Base-by-base conservation (phyloP, 2,888 invertebrate species). In the Litoditis marina region DNA sequence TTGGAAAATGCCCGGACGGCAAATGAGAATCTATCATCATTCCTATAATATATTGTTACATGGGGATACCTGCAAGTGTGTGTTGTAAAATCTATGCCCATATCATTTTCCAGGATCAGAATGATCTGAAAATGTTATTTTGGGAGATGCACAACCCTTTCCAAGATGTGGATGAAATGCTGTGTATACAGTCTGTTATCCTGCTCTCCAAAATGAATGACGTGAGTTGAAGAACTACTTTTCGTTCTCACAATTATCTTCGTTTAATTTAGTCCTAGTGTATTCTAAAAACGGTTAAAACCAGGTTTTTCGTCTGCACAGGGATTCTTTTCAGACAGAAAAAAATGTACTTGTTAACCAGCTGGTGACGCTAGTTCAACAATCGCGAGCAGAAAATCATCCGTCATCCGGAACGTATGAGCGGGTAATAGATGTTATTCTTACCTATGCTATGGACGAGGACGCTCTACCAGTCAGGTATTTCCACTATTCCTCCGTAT, bases 371-470 rank as follows among this genome's bases (percentile, higher is more conserved):
- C 28, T 53, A 19, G 52, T 60, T 1, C 13, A 52, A n/a, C 42
- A 28, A 44, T 51, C 52, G 2, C 36, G 51, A 28, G 28, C 32
- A 19, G 60, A 42, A 16, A 22, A 51, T 6, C 27, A 28, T 16
- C 34, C 51, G 6, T 42, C 60, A 13, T 30, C 44, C 16, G 52
- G 36, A 19, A 61, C 51, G 19, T 61, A 61, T 28, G 61, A 61
- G 39, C 31, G 30, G 19, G 54, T 46, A 16, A 32, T 61, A 28
- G 61, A 61, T 27, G 11, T 19, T 34, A 61, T 61, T 27, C 47
- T 61, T 8, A 30, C 25, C n/a, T 46, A 49, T 36, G 25, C 51
- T 22, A 49, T 47, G 19, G 36, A 54, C 27, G 47, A 61, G 22
- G 54, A 55, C 2, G 50, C 28, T 7, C 50, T 50, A 7, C 25